A percentile compares a stretch with the other conserved stretches of the same genome.
Evolutionary conservation across 2,888 invertebrate genomes (phyloP).

Genomic region (Amorpha juglandis): DNA sequence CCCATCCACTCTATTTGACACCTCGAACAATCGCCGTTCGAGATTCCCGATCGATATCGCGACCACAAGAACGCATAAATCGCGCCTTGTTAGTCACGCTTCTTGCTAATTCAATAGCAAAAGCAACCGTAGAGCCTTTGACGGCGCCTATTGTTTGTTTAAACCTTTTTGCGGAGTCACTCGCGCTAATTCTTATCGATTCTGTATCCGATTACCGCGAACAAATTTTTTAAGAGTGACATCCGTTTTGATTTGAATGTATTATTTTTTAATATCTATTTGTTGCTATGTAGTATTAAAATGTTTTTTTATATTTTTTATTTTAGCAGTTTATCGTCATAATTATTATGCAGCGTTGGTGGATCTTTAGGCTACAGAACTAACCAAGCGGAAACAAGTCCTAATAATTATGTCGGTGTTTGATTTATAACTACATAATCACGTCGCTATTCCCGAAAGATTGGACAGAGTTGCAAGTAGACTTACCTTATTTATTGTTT

Average conservation of each 20-base stretch:
- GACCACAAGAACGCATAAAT: conserved; percentile 67
- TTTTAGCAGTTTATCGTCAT: no score
- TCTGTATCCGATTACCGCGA: conserved; percentile 57
- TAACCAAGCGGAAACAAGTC: no score
- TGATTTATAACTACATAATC: no score
- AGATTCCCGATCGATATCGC: conserved; percentile 40
- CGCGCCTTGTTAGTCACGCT: conserved; percentile 42
- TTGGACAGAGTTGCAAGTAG: no score
- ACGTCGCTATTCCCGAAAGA: no score
- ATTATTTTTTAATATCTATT: no score
- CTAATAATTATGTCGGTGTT: no score
- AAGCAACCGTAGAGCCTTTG: conserved; percentile 40
- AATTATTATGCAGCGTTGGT: no score
- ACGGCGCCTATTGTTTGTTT: conserved; percentile 51
- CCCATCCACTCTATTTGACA: conserved; percentile 32
- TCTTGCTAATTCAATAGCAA: conserved; percentile 63
- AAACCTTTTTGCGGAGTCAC: conserved; percentile 53
- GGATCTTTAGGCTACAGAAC: no score
- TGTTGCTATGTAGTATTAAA: no score
- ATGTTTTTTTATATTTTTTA: no score
- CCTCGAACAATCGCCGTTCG: conserved; percentile 32
- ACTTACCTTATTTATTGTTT: no score
- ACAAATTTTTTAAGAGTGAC: conserved; percentile 50
- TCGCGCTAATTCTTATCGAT: conserved; percentile 62
- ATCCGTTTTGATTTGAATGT: conserved; percentile 33